phyloP scores from a whole-genome alignment of 2,888 invertebrate species.

The Platycheirus rosarum region DNA sequence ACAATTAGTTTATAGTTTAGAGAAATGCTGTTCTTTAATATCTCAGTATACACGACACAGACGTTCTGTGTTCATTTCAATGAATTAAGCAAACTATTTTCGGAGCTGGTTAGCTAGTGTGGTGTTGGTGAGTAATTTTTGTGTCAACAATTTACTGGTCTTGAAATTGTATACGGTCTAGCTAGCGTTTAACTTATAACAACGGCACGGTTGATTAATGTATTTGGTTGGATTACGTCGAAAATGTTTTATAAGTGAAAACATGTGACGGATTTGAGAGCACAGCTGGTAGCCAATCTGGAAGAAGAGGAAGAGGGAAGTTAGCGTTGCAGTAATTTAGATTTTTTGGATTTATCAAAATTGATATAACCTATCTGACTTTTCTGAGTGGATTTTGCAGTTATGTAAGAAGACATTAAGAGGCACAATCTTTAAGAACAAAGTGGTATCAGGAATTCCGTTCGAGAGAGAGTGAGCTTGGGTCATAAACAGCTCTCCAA shows the following conservation, averaged over 20 bases:
- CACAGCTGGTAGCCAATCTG: background rate
- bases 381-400: too few relatives aligned
- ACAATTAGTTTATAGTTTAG: constrained; percentile 56
- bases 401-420: too few relatives aligned
- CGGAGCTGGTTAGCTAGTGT: background rate
- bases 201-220: background rate
- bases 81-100: constrained; percentile 26
- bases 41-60: background rate
- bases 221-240: constrained; percentile 26
- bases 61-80: constrained; percentile 4
- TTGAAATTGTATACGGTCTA: constrained; percentile 24
- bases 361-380: too few relatives aligned
- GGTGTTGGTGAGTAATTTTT: background rate
- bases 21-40: constrained; percentile 15
- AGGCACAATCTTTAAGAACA: too few relatives aligned
- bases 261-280: constrained; percentile 12
- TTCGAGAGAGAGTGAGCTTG: too few relatives aligned
- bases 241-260: constrained; percentile 26
- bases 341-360: too few relatives aligned
- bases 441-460: too few relatives aligned
- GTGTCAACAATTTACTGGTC: background rate
- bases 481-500: too few relatives aligned
- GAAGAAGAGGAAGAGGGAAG: background rate
- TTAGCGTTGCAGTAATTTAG: background rate
- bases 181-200: background rate